Percentiles rank a stretch among this genome's conserved stretches.
These are phyloP conservation scores for Saturnia japonica DNA, from an alignment of 2,888 invertebrate genomes.

Conservation along the genomic window DNA sequence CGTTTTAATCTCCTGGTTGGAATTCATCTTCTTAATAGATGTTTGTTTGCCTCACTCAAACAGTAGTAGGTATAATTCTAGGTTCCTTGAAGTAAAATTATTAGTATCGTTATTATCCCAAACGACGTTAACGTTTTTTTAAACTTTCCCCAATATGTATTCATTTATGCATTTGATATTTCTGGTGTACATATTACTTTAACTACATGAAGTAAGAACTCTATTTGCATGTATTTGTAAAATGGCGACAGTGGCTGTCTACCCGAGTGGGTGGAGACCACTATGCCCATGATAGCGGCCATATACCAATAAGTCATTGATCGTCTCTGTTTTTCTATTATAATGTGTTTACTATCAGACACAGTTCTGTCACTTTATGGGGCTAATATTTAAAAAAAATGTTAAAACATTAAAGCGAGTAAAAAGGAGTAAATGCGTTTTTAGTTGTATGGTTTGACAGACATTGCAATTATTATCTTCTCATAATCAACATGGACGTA, in stretches of 20 bases:
- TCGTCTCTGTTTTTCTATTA: too few species aligned
- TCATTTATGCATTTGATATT: background rate
- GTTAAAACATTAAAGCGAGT: too few species aligned
- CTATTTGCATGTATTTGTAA: background rate
- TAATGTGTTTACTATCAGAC: too few species aligned
- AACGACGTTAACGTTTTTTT: background rate
- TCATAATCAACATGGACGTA: background rate
- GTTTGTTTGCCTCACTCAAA: too few species aligned
- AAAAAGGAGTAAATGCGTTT: background rate
- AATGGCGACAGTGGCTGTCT: too few species aligned
- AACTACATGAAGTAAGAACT: background rate
- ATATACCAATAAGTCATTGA: too few species aligned
- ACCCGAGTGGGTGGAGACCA: too few species aligned
- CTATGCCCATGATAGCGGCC: too few species aligned
- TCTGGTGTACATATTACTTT: background rate
- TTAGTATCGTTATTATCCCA: background rate
- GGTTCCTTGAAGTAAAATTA: background rate
- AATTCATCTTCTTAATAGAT: background rate
- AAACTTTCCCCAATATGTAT: background rate
- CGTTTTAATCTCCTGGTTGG: too few species aligned
- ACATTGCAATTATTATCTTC: slow-evolving; percentile 9
- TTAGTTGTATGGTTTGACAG: background rate
- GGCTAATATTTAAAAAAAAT: too few species aligned
- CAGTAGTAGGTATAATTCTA: background rate
- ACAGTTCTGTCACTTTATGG: too few species aligned